These are phyloP conservation scores for Megaustenia siamemsis DNA, from an alignment of 2,888 invertebrate genomes.

Conservation along the genomic window DNA sequence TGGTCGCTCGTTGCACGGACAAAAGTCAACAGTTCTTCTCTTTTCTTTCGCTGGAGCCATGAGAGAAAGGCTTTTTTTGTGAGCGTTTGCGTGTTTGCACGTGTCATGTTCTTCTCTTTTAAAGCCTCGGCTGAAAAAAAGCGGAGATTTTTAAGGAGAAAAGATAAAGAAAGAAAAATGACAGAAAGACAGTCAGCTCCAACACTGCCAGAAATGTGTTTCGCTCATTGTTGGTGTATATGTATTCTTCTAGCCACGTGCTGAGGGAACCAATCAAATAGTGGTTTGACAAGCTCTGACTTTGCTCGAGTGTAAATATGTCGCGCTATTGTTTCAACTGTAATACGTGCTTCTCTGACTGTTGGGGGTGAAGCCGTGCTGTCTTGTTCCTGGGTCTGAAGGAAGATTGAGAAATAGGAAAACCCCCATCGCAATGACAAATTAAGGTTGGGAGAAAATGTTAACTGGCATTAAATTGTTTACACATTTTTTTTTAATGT, in stretches of 20 bases:
- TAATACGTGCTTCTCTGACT: constrained; percentile 22
- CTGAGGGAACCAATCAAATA: constrained; percentile 32
- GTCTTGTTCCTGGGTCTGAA: neutral
- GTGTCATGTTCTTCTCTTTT: neutral
- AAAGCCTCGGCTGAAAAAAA: neutral
- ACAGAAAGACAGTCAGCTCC: neutral
- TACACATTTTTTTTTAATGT: too few species aligned
- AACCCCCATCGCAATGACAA: too few species aligned
- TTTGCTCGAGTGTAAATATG: constrained; percentile 30
- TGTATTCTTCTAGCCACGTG: constrained; percentile 32
- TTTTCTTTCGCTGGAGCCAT: neutral
- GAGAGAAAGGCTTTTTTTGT: neutral
- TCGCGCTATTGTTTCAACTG: constrained; percentile 42
- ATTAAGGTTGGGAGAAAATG: too few species aligned
- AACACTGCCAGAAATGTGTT: neutral
- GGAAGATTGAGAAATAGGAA: too few species aligned
- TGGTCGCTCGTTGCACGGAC: neutral
- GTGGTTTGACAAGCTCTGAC: constrained; percentile 31
- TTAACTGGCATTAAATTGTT: too few species aligned
- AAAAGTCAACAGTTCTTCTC: constrained; percentile 36
- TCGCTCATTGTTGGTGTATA: neutral
- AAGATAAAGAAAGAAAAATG: neutral
- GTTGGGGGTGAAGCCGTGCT: neutral
- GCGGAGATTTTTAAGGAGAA: neutral
- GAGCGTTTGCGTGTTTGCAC: constrained; percentile 21